phyloP scores from a whole-genome alignment of 2,888 invertebrate genomes.

The Iphiclides podalirius region DNA sequence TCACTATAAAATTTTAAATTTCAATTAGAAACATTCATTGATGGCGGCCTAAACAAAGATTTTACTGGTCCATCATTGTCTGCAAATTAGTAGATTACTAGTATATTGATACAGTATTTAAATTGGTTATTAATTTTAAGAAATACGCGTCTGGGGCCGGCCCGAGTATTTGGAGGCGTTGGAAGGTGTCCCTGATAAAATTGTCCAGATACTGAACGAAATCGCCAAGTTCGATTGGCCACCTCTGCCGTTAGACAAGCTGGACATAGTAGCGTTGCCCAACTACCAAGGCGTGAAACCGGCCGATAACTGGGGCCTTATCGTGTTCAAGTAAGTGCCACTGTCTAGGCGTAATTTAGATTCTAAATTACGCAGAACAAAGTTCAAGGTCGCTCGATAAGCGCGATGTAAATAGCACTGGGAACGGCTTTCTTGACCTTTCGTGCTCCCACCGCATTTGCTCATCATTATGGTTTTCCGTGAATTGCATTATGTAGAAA shows the following conservation, averaged over 20 bases:
- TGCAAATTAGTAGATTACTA: no score
- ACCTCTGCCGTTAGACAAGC: constrained; percentile 82
- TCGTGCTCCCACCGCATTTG: background rate
- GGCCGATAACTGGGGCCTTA: constrained; percentile 89
- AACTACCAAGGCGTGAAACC: constrained; percentile 85
- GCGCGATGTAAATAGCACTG: background rate
- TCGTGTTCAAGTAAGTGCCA: constrained; percentile 85
- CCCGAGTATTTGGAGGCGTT: constrained; percentile 81
- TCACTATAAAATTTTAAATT: no score
- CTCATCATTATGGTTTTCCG: background rate
- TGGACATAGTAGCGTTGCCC: constrained; percentile 88
- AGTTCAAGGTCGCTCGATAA: constrained; percentile 5
- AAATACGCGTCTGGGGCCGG: constrained; percentile 83
- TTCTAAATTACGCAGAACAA: background rate
- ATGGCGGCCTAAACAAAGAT: no score
- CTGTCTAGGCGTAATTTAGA: background rate
- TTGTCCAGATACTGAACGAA: constrained; percentile 78
- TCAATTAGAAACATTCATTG: no score
- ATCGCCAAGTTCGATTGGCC: constrained; percentile 83
- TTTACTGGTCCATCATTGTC: no score
- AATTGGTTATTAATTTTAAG: no score
- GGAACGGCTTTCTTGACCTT: background rate
- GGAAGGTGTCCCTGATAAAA: constrained; percentile 79
- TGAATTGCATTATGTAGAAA: no score
- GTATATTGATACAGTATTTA: no score